phyloP scores from a whole-genome alignment of 1,140 invertebrate species.

The Rhagoletis pomonella region DNA sequence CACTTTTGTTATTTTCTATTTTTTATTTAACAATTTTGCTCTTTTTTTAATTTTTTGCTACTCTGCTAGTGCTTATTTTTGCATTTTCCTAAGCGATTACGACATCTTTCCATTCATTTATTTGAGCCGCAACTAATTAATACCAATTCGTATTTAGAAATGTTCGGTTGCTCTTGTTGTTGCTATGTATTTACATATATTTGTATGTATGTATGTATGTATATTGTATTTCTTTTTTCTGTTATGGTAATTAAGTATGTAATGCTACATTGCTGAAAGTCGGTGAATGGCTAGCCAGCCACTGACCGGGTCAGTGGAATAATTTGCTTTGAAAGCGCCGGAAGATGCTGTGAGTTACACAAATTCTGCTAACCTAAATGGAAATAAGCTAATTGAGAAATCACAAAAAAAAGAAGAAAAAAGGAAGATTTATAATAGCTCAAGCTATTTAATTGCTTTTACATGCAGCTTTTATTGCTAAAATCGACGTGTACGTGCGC shows the following conservation, averaged over 20 bases:
- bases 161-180: background rate
- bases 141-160: conserved; percentile 36
- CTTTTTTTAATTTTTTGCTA: background rate
- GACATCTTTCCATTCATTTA: background rate
- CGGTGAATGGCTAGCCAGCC: conserved; percentile 18
- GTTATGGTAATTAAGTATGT: conserved; percentile 45
- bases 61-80: background rate
- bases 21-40: background rate
- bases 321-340: background rate
- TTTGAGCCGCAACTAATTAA: conserved; percentile 17
- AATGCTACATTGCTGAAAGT: conserved; percentile 29
- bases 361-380: background rate
- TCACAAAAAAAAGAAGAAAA: background rate
- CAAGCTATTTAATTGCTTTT: conserved; percentile 35
- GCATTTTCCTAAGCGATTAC: conserved; percentile 24
- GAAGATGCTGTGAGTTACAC: conserved; percentile 46
- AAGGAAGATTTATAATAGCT: background rate
- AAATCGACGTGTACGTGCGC: background rate
- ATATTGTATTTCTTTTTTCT: background rate
- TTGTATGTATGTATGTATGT: too few relatives aligned
- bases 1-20: background rate
- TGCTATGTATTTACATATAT: too few relatives aligned
- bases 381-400: background rate
- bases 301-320: conserved; percentile 8
- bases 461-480: conserved; percentile 12